Base-by-base conservation (phyloP, 1,140 invertebrate species). In the Agrilus planipennis region DNA sequence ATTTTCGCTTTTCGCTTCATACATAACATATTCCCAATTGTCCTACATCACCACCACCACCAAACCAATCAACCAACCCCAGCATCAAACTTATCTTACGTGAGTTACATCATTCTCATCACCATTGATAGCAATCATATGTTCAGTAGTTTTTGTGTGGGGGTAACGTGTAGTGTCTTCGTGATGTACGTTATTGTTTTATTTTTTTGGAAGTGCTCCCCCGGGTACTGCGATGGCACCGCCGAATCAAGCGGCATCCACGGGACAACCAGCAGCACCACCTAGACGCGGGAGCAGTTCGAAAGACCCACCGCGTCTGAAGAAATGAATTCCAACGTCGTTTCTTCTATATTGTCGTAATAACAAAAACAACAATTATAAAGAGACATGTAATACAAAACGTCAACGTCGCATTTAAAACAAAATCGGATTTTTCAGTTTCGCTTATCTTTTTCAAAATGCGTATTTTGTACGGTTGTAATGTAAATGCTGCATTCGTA, bases 171-270 rank as follows among this genome's bases (percentile, higher is more conserved):
- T n/a, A n/a, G n/a, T n/a, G n/a, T n/a, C n/a, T n/a, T n/a, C n/a
- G n/a, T n/a, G n/a, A n/a, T n/a, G n/a, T n/a, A n/a, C n/a, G n/a
- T n/a, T n/a, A n/a, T n/a, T 53, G 40, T 59, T 55, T 55, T 43
- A 57, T 59, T 61, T 48, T 62, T 58, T 54, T 60, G 58, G 56
- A 60, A 62, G 60, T 57, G 60, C 60, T 55, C 54, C 55, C 34
- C n/a, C n/a, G 55, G 60, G 53, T 49, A 57, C 58, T 49, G 58
- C 54, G 47, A 61, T 58, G 60, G 57, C 53, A 39, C 58, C 60
- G 19, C 60, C 60, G 40, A 51, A 46, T 42, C 52, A 55, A 37
- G 43, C 53, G 42, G 35, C n/a, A n/a, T n/a, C n/a, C n/a, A n/a
- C 47, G 34, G 46, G 44, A 28, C 41, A 47, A n/a, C n/a, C n/a